Evolutionary conservation across 1,140 invertebrate species (phyloP).

Genomic region (Pseudomyrmex pallidus): DNA sequence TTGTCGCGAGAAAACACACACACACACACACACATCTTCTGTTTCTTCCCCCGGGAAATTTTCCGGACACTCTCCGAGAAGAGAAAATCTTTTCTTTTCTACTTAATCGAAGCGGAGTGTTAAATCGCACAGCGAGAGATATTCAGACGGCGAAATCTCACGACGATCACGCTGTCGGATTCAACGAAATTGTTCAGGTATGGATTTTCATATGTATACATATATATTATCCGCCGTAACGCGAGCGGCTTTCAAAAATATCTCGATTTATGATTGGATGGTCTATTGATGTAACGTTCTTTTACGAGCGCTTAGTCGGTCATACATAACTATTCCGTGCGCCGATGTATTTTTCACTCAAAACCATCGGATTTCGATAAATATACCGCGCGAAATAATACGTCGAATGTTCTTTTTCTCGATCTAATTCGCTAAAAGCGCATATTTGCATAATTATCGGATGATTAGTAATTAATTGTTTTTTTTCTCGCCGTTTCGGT

Average conservation of each 20-base stretch:
- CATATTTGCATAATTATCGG: constrained; percentile 9
- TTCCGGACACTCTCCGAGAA: constrained; percentile 8
- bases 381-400: neutral
- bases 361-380: constrained; percentile 35
- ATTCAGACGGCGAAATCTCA: neutral
- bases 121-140: constrained; percentile 15
- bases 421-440: neutral
- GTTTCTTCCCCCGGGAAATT: neutral
- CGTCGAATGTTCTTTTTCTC: neutral
- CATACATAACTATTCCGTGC: neutral
- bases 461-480: constrained; percentile 6
- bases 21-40: neutral
- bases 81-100: constrained; percentile 15
- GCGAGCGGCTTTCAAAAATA: neutral
- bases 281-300: constrained; percentile 15
- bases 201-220: neutral
- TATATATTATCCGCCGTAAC: no score
- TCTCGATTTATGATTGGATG: neutral
- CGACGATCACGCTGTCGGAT: neutral
- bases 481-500: neutral
- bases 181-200: neutral
- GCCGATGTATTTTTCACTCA: constrained; percentile 16
- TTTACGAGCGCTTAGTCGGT: neutral
- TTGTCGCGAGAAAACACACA: neutral
- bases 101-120: constrained; percentile 19